Evolutionary conservation across 2,113 vertebrate species (phyloP).

Genomic region (Seriola quinqueradiata): DNA sequence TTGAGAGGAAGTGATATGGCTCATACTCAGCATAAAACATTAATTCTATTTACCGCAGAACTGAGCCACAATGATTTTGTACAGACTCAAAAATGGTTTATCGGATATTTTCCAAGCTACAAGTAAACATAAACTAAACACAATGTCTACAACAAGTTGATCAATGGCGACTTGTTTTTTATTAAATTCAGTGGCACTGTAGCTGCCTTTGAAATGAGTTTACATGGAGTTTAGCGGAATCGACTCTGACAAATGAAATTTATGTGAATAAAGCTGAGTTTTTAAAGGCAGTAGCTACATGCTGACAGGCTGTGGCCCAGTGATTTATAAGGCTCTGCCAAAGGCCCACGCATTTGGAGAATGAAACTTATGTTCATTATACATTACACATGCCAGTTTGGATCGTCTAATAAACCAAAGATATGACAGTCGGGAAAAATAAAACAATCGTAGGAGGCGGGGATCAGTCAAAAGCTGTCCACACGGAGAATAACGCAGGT

Average conservation of each 20-base stretch:
- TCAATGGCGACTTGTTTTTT: conserved; percentile 82
- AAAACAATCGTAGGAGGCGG: conserved; percentile 43
- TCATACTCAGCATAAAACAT: conserved; percentile 75
- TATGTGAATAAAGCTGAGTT: conserved; percentile 84
- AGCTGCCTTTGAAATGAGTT: conserved; percentile 84
- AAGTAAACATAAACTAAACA: conserved; percentile 75
- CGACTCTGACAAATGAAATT: conserved; percentile 86
- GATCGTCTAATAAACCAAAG: conserved; percentile 73
- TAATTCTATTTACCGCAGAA: conserved; percentile 73
- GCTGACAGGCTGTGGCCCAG: conserved; percentile 80
- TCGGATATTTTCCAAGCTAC: conserved; percentile 62
- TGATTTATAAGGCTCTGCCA: conserved; percentile 84
- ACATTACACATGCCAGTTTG: conserved; percentile 69
- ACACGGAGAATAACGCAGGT: conserved; percentile 16
- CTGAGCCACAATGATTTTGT: conserved; percentile 55
- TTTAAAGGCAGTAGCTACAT: conserved; percentile 76
- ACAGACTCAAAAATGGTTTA: conserved; percentile 60
- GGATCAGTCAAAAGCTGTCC: conserved; percentile 61
- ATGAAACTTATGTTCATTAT: conserved; percentile 72
- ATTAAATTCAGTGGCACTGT: conserved; percentile 79
- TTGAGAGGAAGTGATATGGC: conserved; percentile 66
- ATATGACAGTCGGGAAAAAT: conserved; percentile 61
- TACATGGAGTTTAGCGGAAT: conserved; percentile 82
- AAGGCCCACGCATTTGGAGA: conserved; percentile 56
- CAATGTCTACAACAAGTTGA: conserved; percentile 83